phyloP scores from a whole-genome alignment of 1,140 invertebrate species.

The Hycleus cichorii region DNA sequence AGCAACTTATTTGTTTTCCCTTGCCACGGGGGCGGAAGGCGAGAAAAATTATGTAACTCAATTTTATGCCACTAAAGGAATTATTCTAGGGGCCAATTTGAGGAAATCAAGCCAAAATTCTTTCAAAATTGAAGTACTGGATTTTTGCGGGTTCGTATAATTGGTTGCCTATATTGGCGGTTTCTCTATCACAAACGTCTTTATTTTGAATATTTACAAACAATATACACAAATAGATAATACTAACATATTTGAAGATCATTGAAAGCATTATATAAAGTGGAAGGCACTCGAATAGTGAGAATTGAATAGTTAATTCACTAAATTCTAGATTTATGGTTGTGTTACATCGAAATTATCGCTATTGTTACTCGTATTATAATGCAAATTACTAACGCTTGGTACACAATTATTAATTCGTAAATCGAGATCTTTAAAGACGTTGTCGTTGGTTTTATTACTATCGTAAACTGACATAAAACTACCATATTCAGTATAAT shows the following conservation, averaged over 20 bases:
- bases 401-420: slow-evolving; percentile 23
- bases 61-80: too few relatives aligned
- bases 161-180: too few relatives aligned
- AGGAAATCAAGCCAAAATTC: too few relatives aligned
- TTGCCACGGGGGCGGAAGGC: too few relatives aligned
- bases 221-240: slow-evolving; percentile 14
- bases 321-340: slow-evolving; percentile 2
- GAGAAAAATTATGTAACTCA: too few relatives aligned
- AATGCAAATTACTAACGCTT: slow-evolving; percentile 18
- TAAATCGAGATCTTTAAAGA: slow-evolving; percentile 34
- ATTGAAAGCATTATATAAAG: slow-evolving; percentile 17
- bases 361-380: neutral
- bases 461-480: slow-evolving; percentile 29
- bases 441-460: slow-evolving; percentile 23
- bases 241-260: slow-evolving; percentile 18
- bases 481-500: slow-evolving; percentile 31
- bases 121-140: too few relatives aligned
- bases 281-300: slow-evolving; percentile 23
- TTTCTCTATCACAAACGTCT: too few relatives aligned
- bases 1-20: too few relatives aligned
- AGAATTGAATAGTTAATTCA: neutral
- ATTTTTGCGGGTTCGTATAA: too few relatives aligned
- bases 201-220: slow-evolving; percentile 11
- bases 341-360: slow-evolving; percentile 25
- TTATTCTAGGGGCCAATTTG: too few relatives aligned